Base-by-base conservation (phyloP, 1,140 invertebrate species). In the Chionoecetes opilio region DNA sequence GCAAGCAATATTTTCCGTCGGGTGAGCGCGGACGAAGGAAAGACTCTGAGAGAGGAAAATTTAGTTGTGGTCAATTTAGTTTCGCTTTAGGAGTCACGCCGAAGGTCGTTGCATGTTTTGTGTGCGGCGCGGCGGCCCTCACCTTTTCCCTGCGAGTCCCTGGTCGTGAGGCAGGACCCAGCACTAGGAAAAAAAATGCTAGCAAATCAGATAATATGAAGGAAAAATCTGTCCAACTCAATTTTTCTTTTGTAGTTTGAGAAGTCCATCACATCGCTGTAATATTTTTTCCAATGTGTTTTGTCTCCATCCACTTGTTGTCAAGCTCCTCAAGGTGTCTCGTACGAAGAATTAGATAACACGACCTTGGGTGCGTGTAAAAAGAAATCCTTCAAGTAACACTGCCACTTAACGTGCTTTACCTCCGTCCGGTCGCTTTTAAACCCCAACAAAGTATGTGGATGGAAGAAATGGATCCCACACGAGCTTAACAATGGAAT, bases 21-120 rank as follows among this genome's bases (percentile, higher is more conserved):
- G 63, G 21, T 75, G 63, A n/a, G 63, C 63, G 63, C n/a, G n/a
- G n/a, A n/a, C n/a, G n/a, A n/a, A n/a, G 63, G 63, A 75, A 75
- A 75, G 63, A 75, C 63, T 0, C 21, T 17, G 63, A 75, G n/a
- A 26, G 26, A 75, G 63, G 11, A 6, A 26, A 11, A 75, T 26
- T 75, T 75, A 75, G 63, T 75, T 75, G n/a, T 75, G 63, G 63
- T n/a, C n/a, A 75, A 75, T 75, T 75, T n/a, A 75, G 63, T 26
- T 75, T n/a, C 11, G 46, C 46, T 53, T 53, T 53, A 17, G 46
- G 11, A 2, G 63, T 26, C 63, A 75, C 46, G 46, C n/a, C n/a
- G 63, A 75, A 75, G 63, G 63, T 75, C 63, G 63, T 26, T 2
- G 63, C 63, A 26, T 75, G 63, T 75, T 75, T 75, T 75, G 63